phyloP scores from a whole-genome alignment of 2,113 vertebrate genomes.

The Maccullochella peelii region DNA sequence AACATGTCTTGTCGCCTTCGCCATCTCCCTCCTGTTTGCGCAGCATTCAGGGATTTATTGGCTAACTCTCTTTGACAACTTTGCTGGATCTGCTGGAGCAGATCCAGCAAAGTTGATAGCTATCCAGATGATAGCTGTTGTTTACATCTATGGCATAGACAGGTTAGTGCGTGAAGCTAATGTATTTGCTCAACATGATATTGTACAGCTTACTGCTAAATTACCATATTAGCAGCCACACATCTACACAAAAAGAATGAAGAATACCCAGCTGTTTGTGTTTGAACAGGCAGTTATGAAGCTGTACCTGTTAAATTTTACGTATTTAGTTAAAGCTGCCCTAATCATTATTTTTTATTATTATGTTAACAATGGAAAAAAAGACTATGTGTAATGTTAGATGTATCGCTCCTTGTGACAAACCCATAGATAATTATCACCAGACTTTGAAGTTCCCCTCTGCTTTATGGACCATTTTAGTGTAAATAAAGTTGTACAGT shows the following conservation, averaged over 20 bases:
- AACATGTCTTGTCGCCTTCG: slow-evolving; percentile 84
- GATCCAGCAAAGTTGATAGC: too few species aligned
- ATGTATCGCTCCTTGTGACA: background rate
- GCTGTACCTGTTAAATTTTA: background rate
- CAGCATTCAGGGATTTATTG: slow-evolving; percentile 93
- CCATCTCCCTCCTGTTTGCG: slow-evolving; percentile 90
- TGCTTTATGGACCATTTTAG: background rate
- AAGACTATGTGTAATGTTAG: background rate
- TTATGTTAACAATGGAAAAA: background rate
- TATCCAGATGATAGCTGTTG: slow-evolving; percentile 89
- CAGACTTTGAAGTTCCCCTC: background rate
- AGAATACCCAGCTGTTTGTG: too few species aligned
- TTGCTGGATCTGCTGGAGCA: too few species aligned
- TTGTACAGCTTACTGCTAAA: background rate
- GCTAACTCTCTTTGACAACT: slow-evolving; percentile 91
- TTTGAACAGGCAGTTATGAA: background rate
- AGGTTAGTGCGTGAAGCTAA: slow-evolving; percentile 44
- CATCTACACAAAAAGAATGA: background rate
- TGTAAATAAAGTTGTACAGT: too few species aligned
- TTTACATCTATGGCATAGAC: slow-evolving; percentile 92
- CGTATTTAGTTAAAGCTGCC: too few species aligned
- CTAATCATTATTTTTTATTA: background rate
- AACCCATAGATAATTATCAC: background rate
- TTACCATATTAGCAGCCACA: background rate
- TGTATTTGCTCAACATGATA: background rate